phyloP scores from a whole-genome alignment of 2,888 invertebrate species.

The Drosophila fungiperda region DNA sequence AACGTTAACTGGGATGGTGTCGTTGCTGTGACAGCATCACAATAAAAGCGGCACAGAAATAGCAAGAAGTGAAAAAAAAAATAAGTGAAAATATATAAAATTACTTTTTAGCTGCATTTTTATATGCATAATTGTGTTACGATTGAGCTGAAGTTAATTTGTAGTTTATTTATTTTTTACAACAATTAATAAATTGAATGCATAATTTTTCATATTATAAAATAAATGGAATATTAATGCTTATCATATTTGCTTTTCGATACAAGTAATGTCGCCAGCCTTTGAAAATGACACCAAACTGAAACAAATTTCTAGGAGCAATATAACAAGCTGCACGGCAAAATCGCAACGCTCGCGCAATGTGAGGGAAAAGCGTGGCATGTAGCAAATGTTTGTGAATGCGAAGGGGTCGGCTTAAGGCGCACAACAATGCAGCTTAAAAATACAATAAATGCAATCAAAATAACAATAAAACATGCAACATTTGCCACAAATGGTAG shows the following conservation, averaged over 20 bases:
- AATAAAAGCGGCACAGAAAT: not conserved
- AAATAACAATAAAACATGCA: constrained; percentile 83
- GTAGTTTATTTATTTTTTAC: not conserved
- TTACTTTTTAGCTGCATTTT: not conserved
- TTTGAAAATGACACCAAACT: not conserved
- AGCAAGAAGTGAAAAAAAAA: not conserved
- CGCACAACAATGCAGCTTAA: constrained; percentile 78
- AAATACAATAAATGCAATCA: constrained; percentile 82
- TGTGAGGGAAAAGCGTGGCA: constrained; percentile 13
- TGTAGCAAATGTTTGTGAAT: constrained; percentile 47
- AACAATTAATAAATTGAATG: not conserved
- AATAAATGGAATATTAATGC: not conserved
- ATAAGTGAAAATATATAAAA: not conserved
- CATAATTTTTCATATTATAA: not conserved
- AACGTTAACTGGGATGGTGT: constrained; percentile 1
- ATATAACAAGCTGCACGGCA: not conserved
- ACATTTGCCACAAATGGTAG: constrained; percentile 79
- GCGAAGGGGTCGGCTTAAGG: constrained; percentile 59
- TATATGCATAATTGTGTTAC: not conserved
- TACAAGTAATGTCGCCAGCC: not conserved
- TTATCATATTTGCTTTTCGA: not conserved
- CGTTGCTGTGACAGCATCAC: constrained; percentile 7
- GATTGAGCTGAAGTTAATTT: not conserved
- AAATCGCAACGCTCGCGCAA: constrained; percentile 1
- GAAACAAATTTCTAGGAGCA: not conserved